phyloP scores from a whole-genome alignment of 2,113 vertebrate genomes.

The Gobius niger region DNA sequence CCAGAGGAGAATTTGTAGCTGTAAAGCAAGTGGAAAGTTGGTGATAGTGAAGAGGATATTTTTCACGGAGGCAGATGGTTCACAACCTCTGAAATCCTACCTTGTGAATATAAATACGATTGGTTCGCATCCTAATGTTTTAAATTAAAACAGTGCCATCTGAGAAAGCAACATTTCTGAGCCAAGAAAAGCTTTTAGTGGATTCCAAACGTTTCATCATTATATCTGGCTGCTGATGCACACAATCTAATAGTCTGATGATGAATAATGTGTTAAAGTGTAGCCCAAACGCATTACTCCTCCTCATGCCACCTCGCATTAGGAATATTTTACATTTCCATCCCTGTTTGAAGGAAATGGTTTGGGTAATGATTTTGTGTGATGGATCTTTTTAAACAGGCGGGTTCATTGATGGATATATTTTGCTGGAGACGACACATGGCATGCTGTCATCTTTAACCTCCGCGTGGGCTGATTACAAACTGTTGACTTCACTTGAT shows the following conservation, averaged over 20 bases:
- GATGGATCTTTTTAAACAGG: conserved; percentile 16
- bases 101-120: not conserved
- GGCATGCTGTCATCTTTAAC: conserved; percentile 22
- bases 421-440: conserved; percentile 20
- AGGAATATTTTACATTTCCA: not conserved
- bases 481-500: conserved; percentile 14
- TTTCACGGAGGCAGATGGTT: too few species aligned
- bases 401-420: conserved; percentile 22
- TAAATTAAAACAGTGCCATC: not conserved
- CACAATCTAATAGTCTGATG: conserved; percentile 3
- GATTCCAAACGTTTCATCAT: conserved; percentile 3
- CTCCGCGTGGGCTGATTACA: conserved; percentile 17
- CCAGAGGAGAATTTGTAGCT: too few species aligned
- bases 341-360: conserved; percentile 7
- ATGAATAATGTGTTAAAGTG: conserved; percentile 16
- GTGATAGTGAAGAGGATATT: too few species aligned
- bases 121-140: too few species aligned
- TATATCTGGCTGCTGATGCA: conserved; percentile 3
- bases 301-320: conserved; percentile 1
- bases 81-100: too few species aligned
- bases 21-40: too few species aligned
- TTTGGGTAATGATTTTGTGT: conserved; percentile 12
- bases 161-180: not conserved
- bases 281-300: not conserved
- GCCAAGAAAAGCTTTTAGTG: conserved; percentile 14